Conservation (phyloP, 2,797 vertebrate species). For the Takifugu ocellatus region DNA sequence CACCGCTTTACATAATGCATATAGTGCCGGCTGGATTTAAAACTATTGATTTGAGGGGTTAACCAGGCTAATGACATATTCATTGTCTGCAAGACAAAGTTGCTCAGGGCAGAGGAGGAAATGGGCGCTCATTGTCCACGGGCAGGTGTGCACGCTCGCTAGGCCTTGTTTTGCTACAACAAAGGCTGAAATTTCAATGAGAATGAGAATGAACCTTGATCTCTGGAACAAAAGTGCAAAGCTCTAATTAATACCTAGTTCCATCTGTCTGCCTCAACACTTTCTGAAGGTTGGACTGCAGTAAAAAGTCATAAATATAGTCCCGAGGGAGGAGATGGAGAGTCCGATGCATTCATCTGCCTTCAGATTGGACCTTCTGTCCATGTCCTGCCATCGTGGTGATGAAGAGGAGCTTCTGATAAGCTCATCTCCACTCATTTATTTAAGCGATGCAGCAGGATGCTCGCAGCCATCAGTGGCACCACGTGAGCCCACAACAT, state of each 20-base stretch:
- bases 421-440: conserved; percentile 5
- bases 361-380: conserved; percentile 7
- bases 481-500: too few species aligned
- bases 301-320: conserved; percentile 2
- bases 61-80: conserved; percentile 65
- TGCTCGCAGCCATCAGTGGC: conserved; percentile 4
- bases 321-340: too few species aligned
- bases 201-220: conserved; percentile 45
- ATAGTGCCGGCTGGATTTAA: conserved; percentile 52
- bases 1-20: conserved; percentile 61
- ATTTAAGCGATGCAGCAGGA: conserved; percentile 1
- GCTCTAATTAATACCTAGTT: conserved; percentile 34
- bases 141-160: conserved; percentile 30
- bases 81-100: conserved; percentile 48
- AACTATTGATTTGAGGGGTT: conserved; percentile 61
- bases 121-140: conserved; percentile 58
- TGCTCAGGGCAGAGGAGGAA: conserved; percentile 39
- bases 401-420: not conserved
- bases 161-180: conserved; percentile 26
- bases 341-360: not conserved
- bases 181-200: conserved; percentile 53
- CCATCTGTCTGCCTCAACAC: conserved; percentile 25
- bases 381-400: conserved; percentile 1
- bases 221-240: conserved; percentile 25
- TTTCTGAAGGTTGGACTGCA: conserved; percentile 6